Conservation (phyloP, 2,113 vertebrate species). For the Orycteropus afer region DNA sequence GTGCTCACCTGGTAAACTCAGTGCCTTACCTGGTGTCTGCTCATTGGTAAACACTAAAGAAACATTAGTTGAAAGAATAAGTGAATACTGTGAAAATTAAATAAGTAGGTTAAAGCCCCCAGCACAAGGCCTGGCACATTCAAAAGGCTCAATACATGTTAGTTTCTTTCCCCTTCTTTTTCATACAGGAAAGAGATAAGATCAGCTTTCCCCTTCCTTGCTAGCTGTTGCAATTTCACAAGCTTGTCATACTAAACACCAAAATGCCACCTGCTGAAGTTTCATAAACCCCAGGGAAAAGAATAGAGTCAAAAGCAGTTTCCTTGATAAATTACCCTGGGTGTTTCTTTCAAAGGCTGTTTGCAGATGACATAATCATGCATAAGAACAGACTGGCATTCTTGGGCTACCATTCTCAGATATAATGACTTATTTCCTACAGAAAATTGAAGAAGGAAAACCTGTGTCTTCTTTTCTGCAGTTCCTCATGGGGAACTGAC, state of each 20-base stretch:
- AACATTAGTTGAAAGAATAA: not conserved
- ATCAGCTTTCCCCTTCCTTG: not conserved
- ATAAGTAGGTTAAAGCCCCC: not conserved
- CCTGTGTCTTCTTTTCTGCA: not conserved
- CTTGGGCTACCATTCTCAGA: not conserved
- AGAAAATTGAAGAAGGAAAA: conserved; percentile 62
- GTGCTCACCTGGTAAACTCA: not conserved
- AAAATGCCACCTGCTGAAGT: conserved; percentile 64
- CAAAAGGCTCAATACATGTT: not conserved
- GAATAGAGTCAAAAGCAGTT: conserved; percentile 70
- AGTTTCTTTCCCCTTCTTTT: not conserved
- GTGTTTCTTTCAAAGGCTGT: conserved; percentile 70
- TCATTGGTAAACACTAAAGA: not conserved
- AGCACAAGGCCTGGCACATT: not conserved
- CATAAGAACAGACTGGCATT: not conserved
- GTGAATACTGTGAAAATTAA: not conserved
- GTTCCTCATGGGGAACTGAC: not conserved
- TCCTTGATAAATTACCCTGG: conserved; percentile 76
- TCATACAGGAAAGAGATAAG: not conserved
- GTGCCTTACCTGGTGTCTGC: not conserved
- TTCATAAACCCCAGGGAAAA: conserved; percentile 59
- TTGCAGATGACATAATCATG: conserved; percentile 49
- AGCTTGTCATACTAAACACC: conserved; percentile 60
- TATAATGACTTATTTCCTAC: conserved; percentile 44
- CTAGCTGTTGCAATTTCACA: conserved; percentile 34